Percentiles rank a stretch among this genome's conserved stretches.
Evolutionary conservation across 2,797 vertebrate genomes (phyloP).

Genomic region (Helostoma temminkii): DNA sequence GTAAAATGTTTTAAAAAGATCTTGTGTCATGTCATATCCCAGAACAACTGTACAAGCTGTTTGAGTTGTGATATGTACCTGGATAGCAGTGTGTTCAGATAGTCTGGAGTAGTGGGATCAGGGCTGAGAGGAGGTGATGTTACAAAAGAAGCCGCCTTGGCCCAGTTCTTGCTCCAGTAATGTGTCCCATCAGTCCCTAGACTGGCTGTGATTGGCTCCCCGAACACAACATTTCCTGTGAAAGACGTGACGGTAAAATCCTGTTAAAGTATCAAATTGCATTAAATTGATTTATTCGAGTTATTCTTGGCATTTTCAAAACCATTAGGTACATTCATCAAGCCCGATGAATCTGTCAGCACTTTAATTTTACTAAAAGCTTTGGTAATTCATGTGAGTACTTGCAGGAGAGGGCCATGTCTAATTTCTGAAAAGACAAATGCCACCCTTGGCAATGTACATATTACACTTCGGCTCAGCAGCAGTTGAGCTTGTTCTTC

Average conservation of each 20-base stretch:
- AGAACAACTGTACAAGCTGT: background rate
- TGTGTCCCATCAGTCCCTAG: constrained; percentile 97
- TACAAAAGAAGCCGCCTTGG: constrained; percentile 96
- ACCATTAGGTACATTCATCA: background rate
- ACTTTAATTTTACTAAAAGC: constrained; percentile 49
- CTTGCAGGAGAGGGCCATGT: constrained; percentile 21
- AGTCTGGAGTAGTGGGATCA: constrained; percentile 97
- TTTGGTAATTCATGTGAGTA: constrained; percentile 30
- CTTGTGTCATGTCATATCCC: background rate
- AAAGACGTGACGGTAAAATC: constrained; percentile 7
- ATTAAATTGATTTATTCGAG: constrained; percentile 11
- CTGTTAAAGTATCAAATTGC: background rate
- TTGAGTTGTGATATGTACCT: constrained; percentile 81
- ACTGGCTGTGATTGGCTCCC: constrained; percentile 96
- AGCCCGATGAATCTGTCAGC: constrained; percentile 34
- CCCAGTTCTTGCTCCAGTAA: constrained; percentile 99
- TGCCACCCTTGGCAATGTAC: background rate
- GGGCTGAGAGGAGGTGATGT: constrained; percentile 97
- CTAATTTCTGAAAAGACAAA: constrained; percentile 11
- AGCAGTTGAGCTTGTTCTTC: constrained; percentile 13
- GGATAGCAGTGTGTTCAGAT: constrained; percentile 95
- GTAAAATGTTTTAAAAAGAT: background rate
- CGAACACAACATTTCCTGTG: constrained; percentile 96
- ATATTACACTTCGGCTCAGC: constrained; percentile 23
- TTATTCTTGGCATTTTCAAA: constrained; percentile 5